Conservation (phyloP, 2,888 invertebrate species). For the Trichopria drosophilae region DNA sequence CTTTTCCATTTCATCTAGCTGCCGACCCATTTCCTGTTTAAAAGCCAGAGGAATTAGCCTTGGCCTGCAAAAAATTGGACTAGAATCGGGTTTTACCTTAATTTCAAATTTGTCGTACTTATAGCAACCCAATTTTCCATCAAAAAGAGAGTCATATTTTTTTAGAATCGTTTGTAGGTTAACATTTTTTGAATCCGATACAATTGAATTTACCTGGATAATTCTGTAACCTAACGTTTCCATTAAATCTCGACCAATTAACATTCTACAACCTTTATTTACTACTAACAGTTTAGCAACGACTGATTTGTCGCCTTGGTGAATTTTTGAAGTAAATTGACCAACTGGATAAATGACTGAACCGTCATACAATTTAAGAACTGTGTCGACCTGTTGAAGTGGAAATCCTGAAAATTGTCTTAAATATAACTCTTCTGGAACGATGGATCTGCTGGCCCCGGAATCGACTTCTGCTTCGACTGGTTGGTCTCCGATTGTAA, state of each 20-base stretch:
- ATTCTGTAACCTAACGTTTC: too few relatives aligned
- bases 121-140: slow-evolving; percentile 21
- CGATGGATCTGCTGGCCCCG: slow-evolving; percentile 2
- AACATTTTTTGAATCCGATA: too few relatives aligned
- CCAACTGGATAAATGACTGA: too few relatives aligned
- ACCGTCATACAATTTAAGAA: too few relatives aligned
- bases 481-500: background rate
- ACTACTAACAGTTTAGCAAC: too few relatives aligned
- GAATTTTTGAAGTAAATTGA: too few relatives aligned
- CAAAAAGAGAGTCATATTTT: slow-evolving; percentile 22
- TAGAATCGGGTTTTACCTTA: slow-evolving; percentile 12
- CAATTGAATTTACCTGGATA: too few relatives aligned
- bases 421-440: background rate
- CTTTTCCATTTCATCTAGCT: slow-evolving; percentile 18
- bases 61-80: slow-evolving; percentile 25
- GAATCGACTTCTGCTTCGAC: background rate
- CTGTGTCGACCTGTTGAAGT: too few relatives aligned
- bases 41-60: slow-evolving; percentile 28
- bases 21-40: slow-evolving; percentile 15
- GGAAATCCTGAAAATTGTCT: background rate
- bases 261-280: too few relatives aligned
- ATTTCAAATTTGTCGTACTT: slow-evolving; percentile 23
- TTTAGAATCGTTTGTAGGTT: too few relatives aligned
- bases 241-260: background rate
- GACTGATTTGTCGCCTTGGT: too few relatives aligned